phyloP scores from a whole-genome alignment of 2,797 vertebrate genomes.

The Geotrypetes seraphini region DNA sequence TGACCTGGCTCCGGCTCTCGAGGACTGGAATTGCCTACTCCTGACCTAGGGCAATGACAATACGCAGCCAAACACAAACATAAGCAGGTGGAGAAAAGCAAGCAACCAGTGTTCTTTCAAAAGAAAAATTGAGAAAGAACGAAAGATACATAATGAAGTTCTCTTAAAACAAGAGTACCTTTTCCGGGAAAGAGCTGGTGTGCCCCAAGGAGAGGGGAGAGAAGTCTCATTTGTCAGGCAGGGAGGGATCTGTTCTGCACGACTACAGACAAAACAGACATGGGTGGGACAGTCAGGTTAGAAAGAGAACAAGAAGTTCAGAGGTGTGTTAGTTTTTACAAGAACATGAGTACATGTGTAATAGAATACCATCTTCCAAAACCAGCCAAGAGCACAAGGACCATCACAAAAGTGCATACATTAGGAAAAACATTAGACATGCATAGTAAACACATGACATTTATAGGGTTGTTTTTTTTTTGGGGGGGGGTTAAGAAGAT shows the following conservation, averaged over 20 bases:
- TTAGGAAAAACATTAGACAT: background rate
- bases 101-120: constrained; percentile 5
- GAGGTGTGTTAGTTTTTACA: constrained; percentile 54
- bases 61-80: constrained; percentile 5
- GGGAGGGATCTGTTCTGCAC: constrained; percentile 93
- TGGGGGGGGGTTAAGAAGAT: too few relatives aligned
- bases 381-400: constrained; percentile 5
- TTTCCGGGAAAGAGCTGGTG: constrained; percentile 94
- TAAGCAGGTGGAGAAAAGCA: background rate
- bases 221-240: constrained; percentile 97
- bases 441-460: background rate
- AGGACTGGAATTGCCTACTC: too few relatives aligned
- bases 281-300: constrained; percentile 57
- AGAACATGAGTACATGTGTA: constrained; percentile 18
- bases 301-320: constrained; percentile 35
- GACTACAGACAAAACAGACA: constrained; percentile 77
- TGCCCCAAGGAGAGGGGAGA: constrained; percentile 97
- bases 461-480: background rate
- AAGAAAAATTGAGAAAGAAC: constrained; percentile 5
- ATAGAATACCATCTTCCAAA: constrained; percentile 10
- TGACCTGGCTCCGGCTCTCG: too few relatives aligned
- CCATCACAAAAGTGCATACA: background rate
- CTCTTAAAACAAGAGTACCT: constrained; percentile 70
- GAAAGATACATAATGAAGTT: constrained; percentile 13
- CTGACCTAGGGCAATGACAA: too few relatives aligned